These are phyloP conservation scores for Naja naja DNA, from an alignment of 2,113 vertebrate genomes.

Conservation along the genomic window DNA sequence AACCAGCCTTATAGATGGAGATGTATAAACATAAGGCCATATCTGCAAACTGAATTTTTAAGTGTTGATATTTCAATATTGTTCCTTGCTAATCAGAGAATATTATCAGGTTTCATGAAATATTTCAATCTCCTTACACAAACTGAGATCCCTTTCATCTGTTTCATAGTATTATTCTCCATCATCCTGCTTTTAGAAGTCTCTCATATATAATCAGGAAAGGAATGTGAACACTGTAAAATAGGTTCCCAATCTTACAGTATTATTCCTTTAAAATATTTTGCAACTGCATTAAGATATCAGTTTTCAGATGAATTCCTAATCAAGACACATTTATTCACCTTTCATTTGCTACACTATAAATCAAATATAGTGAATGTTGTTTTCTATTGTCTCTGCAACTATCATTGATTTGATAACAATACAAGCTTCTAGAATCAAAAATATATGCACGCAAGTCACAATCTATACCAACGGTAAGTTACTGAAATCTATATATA, in stretches of 20 bases:
- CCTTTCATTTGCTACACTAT: slow-evolving; percentile 50
- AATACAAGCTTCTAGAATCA: slow-evolving; percentile 27
- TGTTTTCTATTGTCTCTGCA: slow-evolving; percentile 33
- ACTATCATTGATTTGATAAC: slow-evolving; percentile 32
- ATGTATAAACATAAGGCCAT: not conserved
- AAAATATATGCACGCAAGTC: slow-evolving; percentile 9
- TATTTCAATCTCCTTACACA: not conserved
- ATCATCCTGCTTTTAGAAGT: not conserved
- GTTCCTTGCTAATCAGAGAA: not conserved
- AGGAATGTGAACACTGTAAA: not conserved
- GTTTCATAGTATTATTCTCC: not conserved
- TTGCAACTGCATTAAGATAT: not conserved
- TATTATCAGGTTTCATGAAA: not conserved
- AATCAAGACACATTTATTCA: not conserved
- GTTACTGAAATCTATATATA: not conserved
- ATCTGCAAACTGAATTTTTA: not conserved
- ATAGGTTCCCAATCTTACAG: not conserved
- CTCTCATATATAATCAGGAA: not conserved
- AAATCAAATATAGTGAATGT: slow-evolving; percentile 42
- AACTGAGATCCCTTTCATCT: not conserved
- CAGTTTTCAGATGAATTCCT: not conserved
- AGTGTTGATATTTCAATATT: not conserved
- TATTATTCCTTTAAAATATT: not conserved
- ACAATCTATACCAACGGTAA: slow-evolving; percentile 13
- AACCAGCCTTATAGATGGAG: not conserved